Evolutionary conservation across 2,888 invertebrate species (phyloP).

Genomic region (Pyrrhosoma nymphula): DNA sequence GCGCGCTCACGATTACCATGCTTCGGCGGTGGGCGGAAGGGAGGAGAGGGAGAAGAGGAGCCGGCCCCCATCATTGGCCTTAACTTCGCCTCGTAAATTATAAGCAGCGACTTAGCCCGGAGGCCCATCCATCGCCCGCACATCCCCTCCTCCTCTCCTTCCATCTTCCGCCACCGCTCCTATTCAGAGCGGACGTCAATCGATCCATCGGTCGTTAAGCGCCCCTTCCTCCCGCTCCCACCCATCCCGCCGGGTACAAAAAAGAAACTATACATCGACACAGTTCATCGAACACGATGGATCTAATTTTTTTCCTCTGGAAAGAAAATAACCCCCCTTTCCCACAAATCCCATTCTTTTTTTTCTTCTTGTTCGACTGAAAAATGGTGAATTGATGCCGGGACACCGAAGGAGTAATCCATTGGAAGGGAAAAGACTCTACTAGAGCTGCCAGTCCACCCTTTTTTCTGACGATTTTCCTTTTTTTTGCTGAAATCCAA

Average conservation of each 20-base stretch:
- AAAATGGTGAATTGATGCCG: slow-evolving; percentile 15
- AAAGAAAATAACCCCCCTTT: background rate
- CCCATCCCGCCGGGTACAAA: background rate
- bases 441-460: background rate
- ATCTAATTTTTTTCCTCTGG: background rate
- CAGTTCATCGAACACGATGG: slow-evolving; percentile 23
- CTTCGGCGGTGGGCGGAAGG: background rate
- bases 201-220: slow-evolving; percentile 38
- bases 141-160: background rate
- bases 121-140: slow-evolving; percentile 25
- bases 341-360: background rate
- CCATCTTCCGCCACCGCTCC: background rate
- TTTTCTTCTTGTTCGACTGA: background rate
- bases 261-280: slow-evolving; percentile 31
- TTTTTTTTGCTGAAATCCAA: background rate
- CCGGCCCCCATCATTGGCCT: slow-evolving; percentile 13
- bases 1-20: background rate
- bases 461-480: background rate
- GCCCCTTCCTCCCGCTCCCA: background rate
- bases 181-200: background rate
- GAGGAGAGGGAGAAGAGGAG: too few species aligned
- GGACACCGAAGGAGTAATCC: slow-evolving; percentile 5
- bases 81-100: slow-evolving; percentile 47
- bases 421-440: background rate
- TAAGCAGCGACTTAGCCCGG: slow-evolving; percentile 34